A percentile compares a stretch with the other conserved stretches of the same genome.
phyloP scores from a whole-genome alignment of 2,797 vertebrate species.

The Pithecia hirsuta region DNA sequence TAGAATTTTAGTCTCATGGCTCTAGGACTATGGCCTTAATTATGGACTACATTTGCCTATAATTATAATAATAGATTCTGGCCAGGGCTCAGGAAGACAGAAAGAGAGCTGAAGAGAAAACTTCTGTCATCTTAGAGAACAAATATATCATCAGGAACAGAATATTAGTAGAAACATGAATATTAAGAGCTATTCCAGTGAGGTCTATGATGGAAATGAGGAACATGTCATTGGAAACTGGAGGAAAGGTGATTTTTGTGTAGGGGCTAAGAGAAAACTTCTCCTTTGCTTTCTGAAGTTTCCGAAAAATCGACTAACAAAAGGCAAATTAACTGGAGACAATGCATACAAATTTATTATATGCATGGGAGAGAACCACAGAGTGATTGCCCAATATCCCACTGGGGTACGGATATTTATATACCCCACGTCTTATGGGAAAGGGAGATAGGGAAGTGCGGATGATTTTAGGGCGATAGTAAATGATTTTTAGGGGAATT shows the following conservation, averaged over 20 bases:
- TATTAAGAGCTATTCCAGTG: background rate
- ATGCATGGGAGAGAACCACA: background rate
- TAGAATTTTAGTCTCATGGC: background rate
- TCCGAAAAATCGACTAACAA: background rate
- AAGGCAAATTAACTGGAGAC: background rate
- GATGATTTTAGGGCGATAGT: background rate
- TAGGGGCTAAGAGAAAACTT: background rate
- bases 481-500: background rate
- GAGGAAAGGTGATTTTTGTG: background rate
- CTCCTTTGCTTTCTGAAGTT: background rate
- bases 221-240: background rate
- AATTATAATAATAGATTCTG: background rate
- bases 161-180: background rate
- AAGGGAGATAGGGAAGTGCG: background rate
- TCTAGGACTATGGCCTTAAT: background rate
- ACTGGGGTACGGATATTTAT: background rate
- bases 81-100: background rate
- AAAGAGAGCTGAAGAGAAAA: background rate
- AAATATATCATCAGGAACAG: background rate
- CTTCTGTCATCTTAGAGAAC: background rate
- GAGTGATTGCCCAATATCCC: background rate
- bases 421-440: background rate
- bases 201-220: background rate
- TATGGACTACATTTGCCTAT: too few relatives aligned
- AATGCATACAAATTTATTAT: background rate